A percentile compares a stretch with the other conserved stretches of the same genome.
Evolutionary conservation across 2,797 vertebrate genomes (phyloP).

Genomic region (Malacoctenus gilli): DNA sequence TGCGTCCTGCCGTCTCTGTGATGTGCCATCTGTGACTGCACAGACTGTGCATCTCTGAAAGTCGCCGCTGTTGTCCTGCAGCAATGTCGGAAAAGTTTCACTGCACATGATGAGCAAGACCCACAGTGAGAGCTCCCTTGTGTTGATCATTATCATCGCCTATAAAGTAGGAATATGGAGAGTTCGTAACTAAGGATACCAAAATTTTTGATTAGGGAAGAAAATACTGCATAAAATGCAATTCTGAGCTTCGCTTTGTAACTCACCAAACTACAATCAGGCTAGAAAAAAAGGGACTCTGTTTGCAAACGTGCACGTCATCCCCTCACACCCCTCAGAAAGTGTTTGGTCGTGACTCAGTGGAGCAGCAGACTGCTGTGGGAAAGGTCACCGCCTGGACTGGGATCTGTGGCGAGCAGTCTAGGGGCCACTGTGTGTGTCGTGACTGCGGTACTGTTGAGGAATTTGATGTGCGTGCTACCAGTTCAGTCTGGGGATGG

Average conservation of each 20-base stretch:
- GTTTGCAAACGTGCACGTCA: slow-evolving; percentile 42
- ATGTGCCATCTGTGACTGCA: slow-evolving; percentile 50
- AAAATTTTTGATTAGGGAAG: slow-evolving; percentile 11
- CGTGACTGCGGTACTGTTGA: slow-evolving; percentile 71
- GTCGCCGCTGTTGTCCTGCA: slow-evolving; percentile 6
- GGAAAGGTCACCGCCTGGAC: slow-evolving; percentile 47
- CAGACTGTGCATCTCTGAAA: slow-evolving; percentile 36
- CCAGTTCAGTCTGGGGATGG: slow-evolving; percentile 47
- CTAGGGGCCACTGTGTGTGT: slow-evolving; percentile 48
- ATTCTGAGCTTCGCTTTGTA: slow-evolving; percentile 5
- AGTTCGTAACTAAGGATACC: slow-evolving; percentile 38
- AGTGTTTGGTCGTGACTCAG: slow-evolving; percentile 35
- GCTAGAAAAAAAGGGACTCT: slow-evolving; percentile 8
- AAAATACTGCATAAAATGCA: slow-evolving; percentile 35
- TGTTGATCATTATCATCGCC: slow-evolving; percentile 1
- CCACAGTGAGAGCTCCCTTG: slow-evolving; percentile 5
- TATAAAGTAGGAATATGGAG: slow-evolving; percentile 20
- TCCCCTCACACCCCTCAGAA: slow-evolving; percentile 22
- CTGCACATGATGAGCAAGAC: slow-evolving; percentile 2
- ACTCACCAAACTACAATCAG: background rate
- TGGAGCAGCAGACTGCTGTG: slow-evolving; percentile 41
- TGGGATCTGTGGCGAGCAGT: slow-evolving; percentile 30
- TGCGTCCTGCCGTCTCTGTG: slow-evolving; percentile 37
- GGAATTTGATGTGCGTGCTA: slow-evolving; percentile 73
- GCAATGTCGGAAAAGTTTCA: slow-evolving; percentile 23